Conservation (phyloP, 2,113 vertebrate genomes). For the Sphyrna mokarran region DNA sequence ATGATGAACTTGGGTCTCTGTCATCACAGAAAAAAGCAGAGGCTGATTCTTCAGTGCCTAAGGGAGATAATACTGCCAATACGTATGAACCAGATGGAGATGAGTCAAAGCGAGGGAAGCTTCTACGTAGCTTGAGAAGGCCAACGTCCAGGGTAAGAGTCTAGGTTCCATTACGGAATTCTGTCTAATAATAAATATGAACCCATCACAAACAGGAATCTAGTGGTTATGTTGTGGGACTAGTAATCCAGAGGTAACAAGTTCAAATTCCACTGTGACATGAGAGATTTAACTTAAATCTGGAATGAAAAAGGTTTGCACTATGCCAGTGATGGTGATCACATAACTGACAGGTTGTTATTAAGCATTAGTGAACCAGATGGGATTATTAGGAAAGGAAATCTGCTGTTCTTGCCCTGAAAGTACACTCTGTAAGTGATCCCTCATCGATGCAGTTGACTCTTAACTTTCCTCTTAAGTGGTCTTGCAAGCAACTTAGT, state of each 20-base stretch:
- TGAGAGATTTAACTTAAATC: neutral
- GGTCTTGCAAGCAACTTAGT: neutral
- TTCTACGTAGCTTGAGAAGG: conserved; percentile 79
- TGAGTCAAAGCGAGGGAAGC: conserved; percentile 79
- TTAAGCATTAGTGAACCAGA: neutral
- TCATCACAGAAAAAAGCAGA: conserved; percentile 74
- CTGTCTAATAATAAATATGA: neutral
- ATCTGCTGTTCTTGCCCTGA: neutral
- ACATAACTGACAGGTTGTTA: neutral
- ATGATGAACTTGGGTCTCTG: conserved; percentile 74
- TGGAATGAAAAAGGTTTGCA: neutral
- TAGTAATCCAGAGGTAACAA: neutral
- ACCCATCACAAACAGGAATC: no score
- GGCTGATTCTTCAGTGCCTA: conserved; percentile 65
- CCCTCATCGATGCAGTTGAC: neutral
- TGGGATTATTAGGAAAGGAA: neutral
- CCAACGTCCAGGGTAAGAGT: conserved; percentile 70
- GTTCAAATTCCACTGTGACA: neutral
- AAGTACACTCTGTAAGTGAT: neutral
- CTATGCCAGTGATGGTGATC: neutral
- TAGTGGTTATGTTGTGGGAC: neutral
- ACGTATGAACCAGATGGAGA: conserved; percentile 69
- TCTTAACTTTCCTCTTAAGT: neutral
- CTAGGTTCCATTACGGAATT: neutral
- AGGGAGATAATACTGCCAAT: conserved; percentile 75